Conservation (phyloP, 2,113 vertebrate genomes). For the Gnathonemus echidnorhynchus region DNA sequence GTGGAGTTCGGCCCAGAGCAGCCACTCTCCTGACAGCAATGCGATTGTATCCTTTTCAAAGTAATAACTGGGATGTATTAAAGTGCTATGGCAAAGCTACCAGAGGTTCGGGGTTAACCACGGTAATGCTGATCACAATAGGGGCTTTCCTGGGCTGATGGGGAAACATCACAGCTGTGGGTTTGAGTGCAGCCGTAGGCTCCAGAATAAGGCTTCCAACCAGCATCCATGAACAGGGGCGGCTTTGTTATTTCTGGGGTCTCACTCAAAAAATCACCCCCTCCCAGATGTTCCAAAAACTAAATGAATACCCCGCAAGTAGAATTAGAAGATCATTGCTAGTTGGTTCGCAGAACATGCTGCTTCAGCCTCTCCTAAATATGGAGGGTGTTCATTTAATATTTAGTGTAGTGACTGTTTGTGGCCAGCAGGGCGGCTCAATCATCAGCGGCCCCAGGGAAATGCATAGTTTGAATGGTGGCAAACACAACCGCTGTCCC, state of each 20-base stretch:
- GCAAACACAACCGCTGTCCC: neutral
- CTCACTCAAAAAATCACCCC: neutral
- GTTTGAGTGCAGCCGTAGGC: neutral
- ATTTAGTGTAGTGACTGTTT: neutral
- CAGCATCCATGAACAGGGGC: neutral
- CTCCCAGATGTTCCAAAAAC: neutral
- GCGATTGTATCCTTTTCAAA: neutral
- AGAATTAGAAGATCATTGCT: neutral
- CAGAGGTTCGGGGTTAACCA: neutral
- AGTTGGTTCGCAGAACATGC: neutral
- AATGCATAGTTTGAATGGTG: neutral
- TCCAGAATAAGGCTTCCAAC: neutral
- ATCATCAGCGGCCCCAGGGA: neutral
- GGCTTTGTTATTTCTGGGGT: neutral
- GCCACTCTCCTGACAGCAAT: neutral
- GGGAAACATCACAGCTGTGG: neutral
- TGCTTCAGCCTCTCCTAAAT: neutral
- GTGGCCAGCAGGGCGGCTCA: neutral
- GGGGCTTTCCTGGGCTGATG: neutral
- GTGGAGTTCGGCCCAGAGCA: neutral
- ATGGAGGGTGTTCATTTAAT: neutral
- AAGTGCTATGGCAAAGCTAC: neutral
- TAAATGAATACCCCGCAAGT: neutral
- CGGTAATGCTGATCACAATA: neutral
- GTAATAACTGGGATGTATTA: neutral